Evolutionary conservation across 2,888 invertebrate genomes (phyloP).

Genomic region (Phrixothrix hirtus): DNA sequence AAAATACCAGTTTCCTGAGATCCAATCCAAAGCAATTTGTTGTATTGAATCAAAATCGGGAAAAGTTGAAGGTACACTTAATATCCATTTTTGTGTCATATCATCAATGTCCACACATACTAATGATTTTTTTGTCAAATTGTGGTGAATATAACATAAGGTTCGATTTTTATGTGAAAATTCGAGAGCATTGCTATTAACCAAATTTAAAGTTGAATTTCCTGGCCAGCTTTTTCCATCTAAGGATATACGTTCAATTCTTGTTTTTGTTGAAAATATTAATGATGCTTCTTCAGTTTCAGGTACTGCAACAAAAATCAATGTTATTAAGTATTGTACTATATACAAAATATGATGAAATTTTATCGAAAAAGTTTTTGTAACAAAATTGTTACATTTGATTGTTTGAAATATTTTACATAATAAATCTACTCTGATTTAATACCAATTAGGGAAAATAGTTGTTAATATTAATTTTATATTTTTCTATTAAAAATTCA

Average conservation of each 20-base stretch:
- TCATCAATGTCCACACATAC: constrained; percentile 71
- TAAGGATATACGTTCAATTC: constrained; percentile 65
- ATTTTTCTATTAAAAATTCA: too few species aligned
- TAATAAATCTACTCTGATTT: too few species aligned
- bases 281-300: constrained; percentile 65
- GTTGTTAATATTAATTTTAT: too few species aligned
- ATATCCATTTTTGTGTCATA: constrained; percentile 62
- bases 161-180: constrained; percentile 70
- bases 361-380: too few species aligned
- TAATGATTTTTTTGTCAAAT: constrained; percentile 59
- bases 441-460: too few species aligned
- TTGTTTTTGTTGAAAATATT: constrained; percentile 68
- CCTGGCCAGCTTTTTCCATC: constrained; percentile 58
- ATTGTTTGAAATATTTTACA: too few species aligned
- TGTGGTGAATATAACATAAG: constrained; percentile 73
- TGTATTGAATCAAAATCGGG: constrained; percentile 69
- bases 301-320: constrained; percentile 63
- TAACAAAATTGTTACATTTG: too few species aligned
- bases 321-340: background rate
- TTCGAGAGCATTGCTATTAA: constrained; percentile 62
- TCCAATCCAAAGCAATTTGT: constrained; percentile 82
- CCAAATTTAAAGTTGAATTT: constrained; percentile 51
- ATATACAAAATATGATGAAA: too few species aligned
- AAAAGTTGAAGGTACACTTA: constrained; percentile 65
- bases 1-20: constrained; percentile 77